These are phyloP conservation scores for Tragelaphus buxtoni DNA, from an alignment of 2,113 vertebrate genomes.

Conservation along the genomic window DNA sequence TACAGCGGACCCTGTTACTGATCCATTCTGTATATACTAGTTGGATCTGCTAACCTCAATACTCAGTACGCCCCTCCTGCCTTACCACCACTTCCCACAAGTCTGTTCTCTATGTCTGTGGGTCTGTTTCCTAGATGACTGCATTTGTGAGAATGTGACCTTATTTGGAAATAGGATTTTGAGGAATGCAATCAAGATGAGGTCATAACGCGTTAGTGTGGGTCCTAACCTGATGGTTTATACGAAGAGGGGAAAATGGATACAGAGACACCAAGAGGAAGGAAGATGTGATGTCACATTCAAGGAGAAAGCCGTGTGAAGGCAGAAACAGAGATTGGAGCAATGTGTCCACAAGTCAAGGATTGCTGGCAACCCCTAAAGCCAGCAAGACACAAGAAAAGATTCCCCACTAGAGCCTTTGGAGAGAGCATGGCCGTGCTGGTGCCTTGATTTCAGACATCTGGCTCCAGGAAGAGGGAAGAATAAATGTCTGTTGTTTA, in stretches of 20 bases:
- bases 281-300: neutral
- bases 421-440: rapidly evolving
- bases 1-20: neutral
- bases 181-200: neutral
- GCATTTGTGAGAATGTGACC: neutral
- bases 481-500: neutral
- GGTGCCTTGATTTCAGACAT: neutral
- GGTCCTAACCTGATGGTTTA: neutral
- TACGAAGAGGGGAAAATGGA: neutral
- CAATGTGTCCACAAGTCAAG: neutral
- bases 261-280: neutral
- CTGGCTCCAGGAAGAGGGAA: neutral
- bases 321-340: rapidly evolving
- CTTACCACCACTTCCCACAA: neutral
- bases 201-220: neutral
- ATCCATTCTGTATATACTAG: neutral
- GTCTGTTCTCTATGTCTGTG: neutral
- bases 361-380: neutral
- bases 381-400: neutral
- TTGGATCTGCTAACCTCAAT: neutral
- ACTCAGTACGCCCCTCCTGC: neutral
- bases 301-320: neutral
- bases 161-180: neutral
- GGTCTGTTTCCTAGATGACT: neutral
- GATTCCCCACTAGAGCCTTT: too few relatives aligned